Conservation (phyloP, 2,888 invertebrate genomes). For the Ptilodon capucinus region DNA sequence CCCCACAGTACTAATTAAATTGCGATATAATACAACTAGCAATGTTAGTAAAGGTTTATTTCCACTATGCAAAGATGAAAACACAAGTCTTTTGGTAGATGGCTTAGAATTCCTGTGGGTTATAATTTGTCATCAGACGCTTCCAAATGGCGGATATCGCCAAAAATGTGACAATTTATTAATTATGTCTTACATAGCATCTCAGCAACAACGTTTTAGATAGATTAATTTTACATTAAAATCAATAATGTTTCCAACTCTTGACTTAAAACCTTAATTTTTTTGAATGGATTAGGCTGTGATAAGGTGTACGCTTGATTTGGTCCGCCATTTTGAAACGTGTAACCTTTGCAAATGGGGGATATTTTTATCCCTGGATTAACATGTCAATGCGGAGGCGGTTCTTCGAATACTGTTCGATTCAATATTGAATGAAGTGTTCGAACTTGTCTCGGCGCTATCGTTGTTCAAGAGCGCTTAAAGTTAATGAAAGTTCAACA, state of each 20-base stretch:
- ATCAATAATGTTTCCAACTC: neutral
- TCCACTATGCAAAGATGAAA: too few relatives aligned
- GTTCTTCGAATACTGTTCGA: too few relatives aligned
- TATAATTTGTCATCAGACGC: too few relatives aligned
- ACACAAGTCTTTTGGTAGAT: too few relatives aligned
- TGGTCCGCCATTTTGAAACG: conserved; percentile 35
- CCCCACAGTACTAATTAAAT: too few relatives aligned
- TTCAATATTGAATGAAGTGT: too few relatives aligned
- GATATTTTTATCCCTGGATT: too few relatives aligned
- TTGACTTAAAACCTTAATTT: conserved; percentile 22
- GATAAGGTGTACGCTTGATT: conserved; percentile 36
- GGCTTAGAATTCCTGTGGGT: too few relatives aligned
- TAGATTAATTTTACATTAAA: conserved; percentile 19
- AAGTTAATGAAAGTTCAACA: conserved; percentile 34
- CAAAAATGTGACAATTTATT: neutral
- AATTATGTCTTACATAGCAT: conserved; percentile 11
- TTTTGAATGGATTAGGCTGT: conserved; percentile 39
- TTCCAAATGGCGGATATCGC: neutral
- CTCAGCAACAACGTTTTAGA: conserved; percentile 6
- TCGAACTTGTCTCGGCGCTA: too few relatives aligned
- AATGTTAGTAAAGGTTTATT: too few relatives aligned
- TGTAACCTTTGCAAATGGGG: conserved; percentile 25
- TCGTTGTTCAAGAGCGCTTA: neutral
- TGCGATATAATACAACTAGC: too few relatives aligned
- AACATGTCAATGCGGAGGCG: too few relatives aligned